A percentile compares a stretch with the other conserved stretches of the same genome.
Evolutionary conservation across 2,113 vertebrate species (phyloP).

Genomic region (Oncorhynchus gorbuscha): DNA sequence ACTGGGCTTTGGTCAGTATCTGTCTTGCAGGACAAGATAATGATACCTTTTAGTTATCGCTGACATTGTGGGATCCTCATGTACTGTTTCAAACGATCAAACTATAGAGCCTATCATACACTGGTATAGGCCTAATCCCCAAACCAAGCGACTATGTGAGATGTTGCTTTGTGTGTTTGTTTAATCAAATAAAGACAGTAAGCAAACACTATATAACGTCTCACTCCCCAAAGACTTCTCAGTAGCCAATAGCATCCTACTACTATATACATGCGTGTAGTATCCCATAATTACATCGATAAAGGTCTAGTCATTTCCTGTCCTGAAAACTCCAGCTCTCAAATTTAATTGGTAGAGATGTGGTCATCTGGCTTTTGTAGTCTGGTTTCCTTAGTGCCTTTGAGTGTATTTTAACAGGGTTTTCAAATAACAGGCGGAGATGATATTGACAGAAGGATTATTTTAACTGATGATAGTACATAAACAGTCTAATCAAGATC

Average conservation of each 20-base stretch:
- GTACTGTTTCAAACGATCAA: slow-evolving; percentile 35
- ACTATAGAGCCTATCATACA: slow-evolving; percentile 18
- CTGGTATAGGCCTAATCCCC: slow-evolving; percentile 1
- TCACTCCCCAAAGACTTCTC: slow-evolving; percentile 54
- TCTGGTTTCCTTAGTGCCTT: slow-evolving; percentile 78
- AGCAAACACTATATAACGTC: slow-evolving; percentile 42
- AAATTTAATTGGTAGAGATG: slow-evolving; percentile 43
- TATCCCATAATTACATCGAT: slow-evolving; percentile 46
- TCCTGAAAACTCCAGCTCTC: slow-evolving; percentile 63
- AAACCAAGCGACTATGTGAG: slow-evolving; percentile 34
- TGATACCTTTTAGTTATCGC: slow-evolving; percentile 44
- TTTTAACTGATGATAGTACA: not conserved
- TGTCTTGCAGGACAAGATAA: slow-evolving; percentile 70
- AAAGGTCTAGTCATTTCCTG: slow-evolving; percentile 44
- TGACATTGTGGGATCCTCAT: slow-evolving; percentile 18
- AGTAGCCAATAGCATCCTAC: slow-evolving; percentile 49
- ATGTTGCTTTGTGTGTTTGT: slow-evolving; percentile 38
- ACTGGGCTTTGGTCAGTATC: slow-evolving; percentile 52
- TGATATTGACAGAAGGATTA: slow-evolving; percentile 1
- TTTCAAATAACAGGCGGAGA: slow-evolving; percentile 44
- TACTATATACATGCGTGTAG: slow-evolving; percentile 28
- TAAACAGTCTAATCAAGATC: slow-evolving; percentile 16
- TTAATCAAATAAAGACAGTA: slow-evolving; percentile 24
- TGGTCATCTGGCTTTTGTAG: slow-evolving; percentile 40
- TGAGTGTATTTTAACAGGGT: slow-evolving; percentile 73